phyloP scores from a whole-genome alignment of 92 coral and sea anemone genomes.

The Isaurus tuberculatus region DNA sequence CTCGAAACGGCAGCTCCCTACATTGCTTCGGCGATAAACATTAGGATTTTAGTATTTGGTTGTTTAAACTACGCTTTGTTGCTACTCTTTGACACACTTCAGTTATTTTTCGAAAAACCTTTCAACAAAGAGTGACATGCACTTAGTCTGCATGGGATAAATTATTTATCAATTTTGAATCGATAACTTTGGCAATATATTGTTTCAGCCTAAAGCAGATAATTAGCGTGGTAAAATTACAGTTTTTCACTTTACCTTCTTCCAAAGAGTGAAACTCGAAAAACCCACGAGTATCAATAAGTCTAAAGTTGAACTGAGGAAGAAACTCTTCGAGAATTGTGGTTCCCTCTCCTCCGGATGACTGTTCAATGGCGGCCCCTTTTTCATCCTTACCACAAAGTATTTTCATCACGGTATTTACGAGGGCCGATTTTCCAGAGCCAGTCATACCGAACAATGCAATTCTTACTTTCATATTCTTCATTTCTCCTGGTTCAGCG shows the following conservation, averaged over 20 bases:
- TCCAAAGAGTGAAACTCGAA: constrained; percentile 58
- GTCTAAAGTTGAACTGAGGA: constrained; percentile 57
- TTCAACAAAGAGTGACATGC: too few species aligned
- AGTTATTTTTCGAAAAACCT: background rate
- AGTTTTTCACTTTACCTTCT: constrained; percentile 58
- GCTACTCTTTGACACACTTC: too few species aligned
- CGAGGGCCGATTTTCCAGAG: constrained; percentile 77
- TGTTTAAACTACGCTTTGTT: too few species aligned
- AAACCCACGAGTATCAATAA: constrained; percentile 82
- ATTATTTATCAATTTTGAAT: background rate
- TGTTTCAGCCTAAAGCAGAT: background rate
- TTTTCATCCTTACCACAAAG: constrained; percentile 56
- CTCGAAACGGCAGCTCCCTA: too few species aligned
- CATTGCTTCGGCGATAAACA: too few species aligned
- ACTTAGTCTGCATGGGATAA: background rate
- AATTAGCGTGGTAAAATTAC: background rate
- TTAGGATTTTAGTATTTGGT: too few species aligned
- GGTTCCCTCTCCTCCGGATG: constrained; percentile 85
- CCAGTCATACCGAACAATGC: constrained; percentile 83
- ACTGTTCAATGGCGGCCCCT: constrained; percentile 71
- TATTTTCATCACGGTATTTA: constrained; percentile 71
- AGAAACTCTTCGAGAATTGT: constrained; percentile 64
- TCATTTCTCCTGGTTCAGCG: constrained; percentile 77
- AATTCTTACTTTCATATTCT: constrained; percentile 61
- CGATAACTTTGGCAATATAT: background rate